A percentile compares a stretch with the other conserved stretches of the same genome.
These are phyloP conservation scores for Slavum lentiscoides DNA, from an alignment of 2,888 invertebrate genomes.

Conservation along the genomic window DNA sequence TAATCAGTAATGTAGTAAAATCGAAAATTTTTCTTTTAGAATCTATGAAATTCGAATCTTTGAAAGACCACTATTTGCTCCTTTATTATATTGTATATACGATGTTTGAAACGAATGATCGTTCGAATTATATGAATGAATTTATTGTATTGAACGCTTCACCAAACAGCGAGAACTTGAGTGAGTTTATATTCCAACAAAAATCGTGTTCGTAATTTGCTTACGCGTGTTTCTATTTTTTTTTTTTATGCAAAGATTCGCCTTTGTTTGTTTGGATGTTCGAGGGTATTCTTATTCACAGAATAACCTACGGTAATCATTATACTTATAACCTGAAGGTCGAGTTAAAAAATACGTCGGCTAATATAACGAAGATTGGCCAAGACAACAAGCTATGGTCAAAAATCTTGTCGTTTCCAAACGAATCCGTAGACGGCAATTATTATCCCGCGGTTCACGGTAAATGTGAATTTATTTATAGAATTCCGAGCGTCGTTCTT, in stretches of 20 bases:
- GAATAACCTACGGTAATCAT: neutral
- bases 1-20: no score
- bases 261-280: neutral
- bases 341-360: neutral
- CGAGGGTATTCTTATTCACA: neutral
- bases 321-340: neutral
- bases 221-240: neutral
- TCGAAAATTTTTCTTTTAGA: neutral
- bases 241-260: neutral
- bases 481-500: no score
- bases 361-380: neutral
- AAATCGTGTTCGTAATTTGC: neutral
- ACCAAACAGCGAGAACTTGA: neutral
- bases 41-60: neutral
- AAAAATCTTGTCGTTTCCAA: neutral
- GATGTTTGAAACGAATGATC: neutral
- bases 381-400: neutral
- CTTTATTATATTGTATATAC: constrained; percentile 9
- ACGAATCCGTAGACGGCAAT: neutral
- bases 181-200: neutral
- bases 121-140: neutral
- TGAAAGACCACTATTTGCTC: constrained; percentile 5
- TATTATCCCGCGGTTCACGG: neutral
- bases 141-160: neutral
- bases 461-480: neutral